Conservation (phyloP, 2,888 invertebrate genomes). For the Julus scandinavius region DNA sequence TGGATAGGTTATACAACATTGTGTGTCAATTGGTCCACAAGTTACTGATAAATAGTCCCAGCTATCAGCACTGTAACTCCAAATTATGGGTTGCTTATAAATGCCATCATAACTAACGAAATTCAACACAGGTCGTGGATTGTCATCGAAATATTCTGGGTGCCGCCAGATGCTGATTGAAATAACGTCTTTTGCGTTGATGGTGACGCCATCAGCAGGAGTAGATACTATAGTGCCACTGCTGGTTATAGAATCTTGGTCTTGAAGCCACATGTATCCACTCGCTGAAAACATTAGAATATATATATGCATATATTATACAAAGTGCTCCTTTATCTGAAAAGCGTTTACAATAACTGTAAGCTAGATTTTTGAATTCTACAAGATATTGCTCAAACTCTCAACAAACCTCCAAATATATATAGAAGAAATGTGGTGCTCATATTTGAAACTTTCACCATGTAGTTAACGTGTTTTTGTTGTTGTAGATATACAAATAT, state of each 20-base stretch:
- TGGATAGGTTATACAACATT: neutral
- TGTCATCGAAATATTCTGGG: neutral
- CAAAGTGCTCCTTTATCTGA: too few species aligned
- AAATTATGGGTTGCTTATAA: neutral
- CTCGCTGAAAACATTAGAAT: neutral
- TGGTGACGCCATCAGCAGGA: neutral
- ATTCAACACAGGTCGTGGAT: neutral
- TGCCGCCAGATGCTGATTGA: neutral
- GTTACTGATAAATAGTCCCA: neutral
- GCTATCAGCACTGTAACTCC: neutral
- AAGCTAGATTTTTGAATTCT: too few species aligned
- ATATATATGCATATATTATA: too few species aligned
- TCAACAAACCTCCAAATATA: too few species aligned
- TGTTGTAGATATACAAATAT: too few species aligned
- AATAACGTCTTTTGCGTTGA: neutral
- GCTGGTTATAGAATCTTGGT: neutral
- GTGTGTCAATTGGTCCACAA: neutral
- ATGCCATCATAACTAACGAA: neutral
- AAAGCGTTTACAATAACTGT: too few species aligned
- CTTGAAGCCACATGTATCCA: constrained; percentile 7
- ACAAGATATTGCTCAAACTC: too few species aligned
- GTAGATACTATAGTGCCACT: neutral
- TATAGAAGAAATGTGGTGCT: too few species aligned
- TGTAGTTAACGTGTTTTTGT: too few species aligned
- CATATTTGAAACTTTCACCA: too few species aligned